phyloP scores from a whole-genome alignment of 2,888 invertebrate genomes.

The Deilephila porcellus region DNA sequence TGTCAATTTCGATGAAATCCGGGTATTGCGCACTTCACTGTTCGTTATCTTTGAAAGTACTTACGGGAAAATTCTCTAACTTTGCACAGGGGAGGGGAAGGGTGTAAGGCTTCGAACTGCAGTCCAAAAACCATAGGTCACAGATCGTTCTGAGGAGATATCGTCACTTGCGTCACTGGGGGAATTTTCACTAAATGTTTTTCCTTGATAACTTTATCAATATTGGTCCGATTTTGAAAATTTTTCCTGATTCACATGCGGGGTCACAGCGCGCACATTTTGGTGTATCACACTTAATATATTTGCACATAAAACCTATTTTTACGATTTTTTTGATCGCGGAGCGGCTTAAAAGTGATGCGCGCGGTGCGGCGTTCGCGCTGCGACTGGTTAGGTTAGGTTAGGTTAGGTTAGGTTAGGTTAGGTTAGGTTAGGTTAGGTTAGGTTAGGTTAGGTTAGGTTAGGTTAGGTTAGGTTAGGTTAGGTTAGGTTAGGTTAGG shows the following conservation, averaged over 20 bases:
- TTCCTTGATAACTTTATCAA: neutral
- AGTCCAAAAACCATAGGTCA: too few species aligned
- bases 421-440: slow-evolving; percentile 38
- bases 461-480: slow-evolving; percentile 42
- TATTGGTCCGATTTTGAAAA: slow-evolving; percentile 28
- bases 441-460: slow-evolving; percentile 34
- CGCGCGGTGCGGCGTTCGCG: too few species aligned
- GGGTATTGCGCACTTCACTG: too few species aligned
- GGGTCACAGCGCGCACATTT: neutral
- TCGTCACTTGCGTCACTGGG: neutral
- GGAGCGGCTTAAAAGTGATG: too few species aligned
- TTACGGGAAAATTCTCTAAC: too few species aligned
- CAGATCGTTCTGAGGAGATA: neutral
- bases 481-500: slow-evolving; percentile 37
- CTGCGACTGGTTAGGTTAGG: slow-evolving; percentile 21
- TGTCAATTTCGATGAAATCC: too few species aligned
- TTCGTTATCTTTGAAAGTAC: too few species aligned
- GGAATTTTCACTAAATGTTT: neutral
- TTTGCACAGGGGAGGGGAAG: too few species aligned
- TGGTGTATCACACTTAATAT: slow-evolving; percentile 14
- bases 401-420: slow-evolving; percentile 33
- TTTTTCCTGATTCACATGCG: neutral
- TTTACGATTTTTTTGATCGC: too few species aligned
- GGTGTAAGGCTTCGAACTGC: too few species aligned
- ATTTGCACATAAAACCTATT: neutral